Percentiles rank a stretch among this genome's conserved stretches.
Conservation (phyloP, 2,113 vertebrate genomes). For the Atlantisia rogersi region DNA sequence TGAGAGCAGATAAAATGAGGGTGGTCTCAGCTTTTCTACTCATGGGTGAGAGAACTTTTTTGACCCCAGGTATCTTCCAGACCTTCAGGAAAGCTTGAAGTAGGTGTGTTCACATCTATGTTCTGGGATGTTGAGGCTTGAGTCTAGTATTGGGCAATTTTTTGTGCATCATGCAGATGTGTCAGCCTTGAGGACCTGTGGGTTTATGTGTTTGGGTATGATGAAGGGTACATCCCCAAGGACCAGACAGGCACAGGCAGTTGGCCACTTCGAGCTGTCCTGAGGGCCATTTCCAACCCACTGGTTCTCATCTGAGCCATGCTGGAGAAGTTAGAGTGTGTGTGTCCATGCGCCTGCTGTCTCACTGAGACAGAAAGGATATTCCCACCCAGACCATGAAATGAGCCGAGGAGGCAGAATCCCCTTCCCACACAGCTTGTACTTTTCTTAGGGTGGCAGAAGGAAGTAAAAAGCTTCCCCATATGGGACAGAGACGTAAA, state of each 20-base stretch:
- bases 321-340: not conserved
- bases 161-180: not conserved
- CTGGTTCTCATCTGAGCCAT: accelerated
- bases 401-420: not conserved
- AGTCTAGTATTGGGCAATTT: not conserved
- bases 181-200: not conserved
- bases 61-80: not conserved
- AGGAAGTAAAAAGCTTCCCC: not conserved
- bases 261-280: not conserved
- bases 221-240: not conserved
- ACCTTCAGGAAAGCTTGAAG: not conserved
- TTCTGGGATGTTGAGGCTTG: not conserved
- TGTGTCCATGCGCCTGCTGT: not conserved
- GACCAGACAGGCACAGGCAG: not conserved
- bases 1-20: not conserved
- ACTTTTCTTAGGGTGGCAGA: not conserved
- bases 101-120: not conserved
- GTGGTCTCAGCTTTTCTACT: not conserved
- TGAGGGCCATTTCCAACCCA: not conserved
- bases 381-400: not conserved
- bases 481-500: not conserved
- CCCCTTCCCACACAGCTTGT: not conserved
- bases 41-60: not conserved
- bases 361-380: not conserved
- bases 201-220: not conserved